Evolutionary conservation across 1,140 invertebrate species (phyloP), one percentile per base, ranked within the genome.

Genomic region (Homalodisca vitripennis): DNA sequence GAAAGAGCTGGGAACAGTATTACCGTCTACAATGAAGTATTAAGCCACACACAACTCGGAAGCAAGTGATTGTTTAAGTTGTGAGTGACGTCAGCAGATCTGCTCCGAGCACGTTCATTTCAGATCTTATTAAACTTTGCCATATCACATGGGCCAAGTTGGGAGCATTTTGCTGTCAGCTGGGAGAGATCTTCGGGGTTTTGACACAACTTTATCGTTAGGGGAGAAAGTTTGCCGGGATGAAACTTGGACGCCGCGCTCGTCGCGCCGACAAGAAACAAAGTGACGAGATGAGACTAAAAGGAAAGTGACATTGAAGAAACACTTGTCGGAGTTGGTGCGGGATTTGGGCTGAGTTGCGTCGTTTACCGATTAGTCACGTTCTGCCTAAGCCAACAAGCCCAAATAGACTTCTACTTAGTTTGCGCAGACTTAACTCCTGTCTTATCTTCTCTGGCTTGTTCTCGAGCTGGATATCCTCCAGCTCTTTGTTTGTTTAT

Each of bases 91-190:
- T 41, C 6, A n/a, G n/a, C n/a, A n/a, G n/a, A n/a, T n/a, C n/a
- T n/a, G 34, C 41, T 32, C n/a, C 32, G 34, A 66, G 41, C 63
- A 66, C 63, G 10, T 66, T 66, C 31, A 66, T 66, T 66, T 27
- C 63, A 47, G 32, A 31, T 66, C 63, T 66, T 66, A 66, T 66
- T 66, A 66, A 66, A 66, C 34, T 60, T 60, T 66, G 32, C 20
- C n/a, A 66, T 27, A 66, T 47, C 63, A 64, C 62, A 64, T 64
- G 62, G n/a, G n/a, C n/a, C n/a, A n/a, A n/a, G n/a, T n/a, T n/a
- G n/a, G n/a, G n/a, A n/a, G n/a, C 55, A 27, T 3, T 22, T 60
- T 60, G 24, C 55, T 60, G 60, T 63, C 60, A 32, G 30, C 17
- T 20, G 27, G 24, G 55, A 27, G 29, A 3, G 27, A 60, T 60